Evolutionary conservation across 2,888 invertebrate species (phyloP), one percentile per base, ranked within the genome.

Genomic region (Stomorhina lunata): DNA sequence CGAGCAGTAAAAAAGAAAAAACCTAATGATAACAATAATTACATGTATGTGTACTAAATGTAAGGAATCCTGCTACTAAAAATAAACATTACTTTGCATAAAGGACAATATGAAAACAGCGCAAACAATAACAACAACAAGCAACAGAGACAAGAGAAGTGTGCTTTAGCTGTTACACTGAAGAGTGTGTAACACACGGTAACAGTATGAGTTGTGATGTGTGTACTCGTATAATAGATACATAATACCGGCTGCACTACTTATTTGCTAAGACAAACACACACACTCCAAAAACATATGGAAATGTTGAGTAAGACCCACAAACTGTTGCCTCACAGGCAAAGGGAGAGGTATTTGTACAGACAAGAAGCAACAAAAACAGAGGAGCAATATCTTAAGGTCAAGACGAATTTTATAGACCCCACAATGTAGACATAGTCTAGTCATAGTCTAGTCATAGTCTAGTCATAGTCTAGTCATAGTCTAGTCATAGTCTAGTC

Each of bases 41-140:
- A 40, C 68, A 75, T 66, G 66, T 27, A 34, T 34, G 25, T 71
- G 59, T 71, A 71, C 66, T 82, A 79, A 79, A 79, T 82, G 66
- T 69, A 76, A 76, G 69, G 71, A 45, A 59, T 59, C 43, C 45
- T 79, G 79, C 75, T 71, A 76, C 75, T 79, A 79, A 82, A 82
- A 82, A 82, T 79, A 82, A 79, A 82, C 66, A 79, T 82, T 82
- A 82, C 82, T 82, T 82, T 79, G 71, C 82, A 82, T 82, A 79
- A 78, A 69, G 78, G 48, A 81, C 29, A 48, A 80, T 32, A 53
- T 50, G 20, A 68, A 77, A 20, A 25, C 2, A 59, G 48, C 10
- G 40, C 17, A 27, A 20, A 55, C 22, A 43, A 55, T 6, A 20
- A 65, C 22, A 37, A 57, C 20, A 48, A 17, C 9, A 61, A 48